Evolutionary conservation across 2,888 invertebrate genomes (phyloP), one percentile per base, ranked within the genome.

Genomic region (Serripes groenlandicus): DNA sequence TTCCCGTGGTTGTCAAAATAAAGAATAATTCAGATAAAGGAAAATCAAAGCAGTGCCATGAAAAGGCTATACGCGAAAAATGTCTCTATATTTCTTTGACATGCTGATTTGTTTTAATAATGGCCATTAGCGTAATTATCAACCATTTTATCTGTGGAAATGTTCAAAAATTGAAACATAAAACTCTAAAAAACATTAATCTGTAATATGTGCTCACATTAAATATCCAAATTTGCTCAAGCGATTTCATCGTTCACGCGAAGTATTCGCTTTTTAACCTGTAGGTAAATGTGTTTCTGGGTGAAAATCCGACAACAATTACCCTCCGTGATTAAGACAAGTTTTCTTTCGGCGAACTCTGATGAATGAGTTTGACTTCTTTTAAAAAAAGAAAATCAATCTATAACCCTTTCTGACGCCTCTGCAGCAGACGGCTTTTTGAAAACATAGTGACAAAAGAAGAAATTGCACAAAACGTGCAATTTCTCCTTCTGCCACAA

Each of bases 131-230:
- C 62, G 18, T 35, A 34, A 66, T 70, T 79, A 83, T 83, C 79
- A 58, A 34, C 34, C 58, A 77, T 83, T 80, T n/a, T 66, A 83
- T 83, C 84, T 75, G 26, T 21, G 37, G 35, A 78, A 82, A 77
- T 77, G 64, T 74, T 74, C 52, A 77, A 76, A 73, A 64, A 66
- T 70, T 81, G 74, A 69, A 81, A 81, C 81, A 81, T 81, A 73
- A 81, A 76, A 69, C 66, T 62, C 42, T 32, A 74, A 54, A 74
- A 64, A 54, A 62, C 74, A 64, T 64, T 64, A 74, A 74, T 74
- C 54, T n/a, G 35, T 74, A 74, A 74, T 62, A 35, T 66, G 49
- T 37, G 49, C 37, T 34, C 62, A 74, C 64, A 74, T 74, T 74
- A 64, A 54, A 23, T 32, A 9, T n/a, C 56, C 56, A 26, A 56